Base-by-base conservation (phyloP, 2,888 invertebrate species). In the Catocala sponsa region DNA sequence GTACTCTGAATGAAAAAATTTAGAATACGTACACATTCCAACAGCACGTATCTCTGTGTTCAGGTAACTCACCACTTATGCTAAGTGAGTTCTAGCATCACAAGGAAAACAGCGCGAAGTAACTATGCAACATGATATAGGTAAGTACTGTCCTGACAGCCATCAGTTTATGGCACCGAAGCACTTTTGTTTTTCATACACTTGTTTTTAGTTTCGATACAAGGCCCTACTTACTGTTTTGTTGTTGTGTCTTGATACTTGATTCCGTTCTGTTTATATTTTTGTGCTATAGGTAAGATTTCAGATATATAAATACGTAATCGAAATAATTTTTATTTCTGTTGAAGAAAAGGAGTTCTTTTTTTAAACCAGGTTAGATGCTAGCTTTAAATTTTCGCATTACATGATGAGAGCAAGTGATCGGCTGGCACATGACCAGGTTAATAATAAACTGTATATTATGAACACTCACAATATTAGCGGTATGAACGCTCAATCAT, bases 11-110 rank as follows among this genome's bases (percentile, higher is more conserved):
- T 15, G 15, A 15, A 15, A 15, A 0, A 15, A 1, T 15, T 15
- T 15, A 15, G 15, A 15, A 15, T 15, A 15, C 15, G 25, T 25
- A 25, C 25, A 25, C 46, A 62, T 68, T 76, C 72, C 13, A 57
- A 51, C n/a, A 47, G 5, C n/a, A 5, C 11, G 0, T 49, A 1
- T 75, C 61, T 35, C 63, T 64, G 70, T 62, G 65, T 67, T 79
- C 91, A 91, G 91, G 91, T 91, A 84, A 85, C 84, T 85, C 85
- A 56, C 86, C 88, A 91, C 90, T 91, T 89, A 91, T 91, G 90
- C 89, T 91, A 91, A 92, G 92, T 90, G 90, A 83, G 79, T 82
- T 75, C 75, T 70, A 79, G 77, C 78, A 79, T 70, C 68, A 59
- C 63, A 65, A 61, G 47, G 50, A 69, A 63, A 68, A 76, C 66